Percentiles rank a stretch among this genome's conserved stretches.
Conservation (phyloP, 2,113 vertebrate species). For the Siniperca knerii region DNA sequence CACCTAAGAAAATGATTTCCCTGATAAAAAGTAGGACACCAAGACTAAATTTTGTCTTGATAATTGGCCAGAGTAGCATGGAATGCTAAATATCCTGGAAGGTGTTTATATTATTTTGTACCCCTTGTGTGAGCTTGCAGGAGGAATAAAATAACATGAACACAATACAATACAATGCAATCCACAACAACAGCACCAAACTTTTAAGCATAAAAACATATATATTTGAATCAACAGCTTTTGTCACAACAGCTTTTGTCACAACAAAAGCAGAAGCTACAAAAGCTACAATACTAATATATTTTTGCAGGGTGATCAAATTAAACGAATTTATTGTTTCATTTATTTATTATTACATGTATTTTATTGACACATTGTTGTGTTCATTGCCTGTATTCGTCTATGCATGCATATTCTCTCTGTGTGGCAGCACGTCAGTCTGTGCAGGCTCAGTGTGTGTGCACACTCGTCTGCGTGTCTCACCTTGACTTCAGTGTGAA, state of each 20-base stretch:
- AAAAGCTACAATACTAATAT: neutral
- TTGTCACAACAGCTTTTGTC: slow-evolving; percentile 6
- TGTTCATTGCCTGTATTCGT: slow-evolving; percentile 19
- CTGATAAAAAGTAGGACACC: slow-evolving; percentile 13
- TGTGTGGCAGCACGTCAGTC: slow-evolving; percentile 15
- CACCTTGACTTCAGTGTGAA: slow-evolving; percentile 75
- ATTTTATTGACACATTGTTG: slow-evolving; percentile 11
- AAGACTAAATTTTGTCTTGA: slow-evolving; percentile 18
- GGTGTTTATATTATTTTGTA: slow-evolving; percentile 19
- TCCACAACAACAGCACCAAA: no score
- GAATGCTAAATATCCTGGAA: slow-evolving; percentile 21
- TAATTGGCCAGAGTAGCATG: neutral
- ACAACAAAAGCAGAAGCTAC: neutral
- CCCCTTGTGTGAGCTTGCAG: neutral
- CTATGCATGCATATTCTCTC: slow-evolving; percentile 3
- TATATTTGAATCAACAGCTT: neutral
- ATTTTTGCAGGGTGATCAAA: slow-evolving; percentile 1
- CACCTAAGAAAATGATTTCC: slow-evolving; percentile 24
- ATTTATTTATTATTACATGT: neutral
- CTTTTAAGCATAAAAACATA: neutral
- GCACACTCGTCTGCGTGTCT: slow-evolving; percentile 46
- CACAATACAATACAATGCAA: neutral
- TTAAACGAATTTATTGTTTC: neutral
- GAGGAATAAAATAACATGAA: neutral
- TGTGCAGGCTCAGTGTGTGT: slow-evolving; percentile 35